Base-by-base conservation (phyloP, 2,888 invertebrate genomes). In the Lepeophtheirus nordmannii region DNA sequence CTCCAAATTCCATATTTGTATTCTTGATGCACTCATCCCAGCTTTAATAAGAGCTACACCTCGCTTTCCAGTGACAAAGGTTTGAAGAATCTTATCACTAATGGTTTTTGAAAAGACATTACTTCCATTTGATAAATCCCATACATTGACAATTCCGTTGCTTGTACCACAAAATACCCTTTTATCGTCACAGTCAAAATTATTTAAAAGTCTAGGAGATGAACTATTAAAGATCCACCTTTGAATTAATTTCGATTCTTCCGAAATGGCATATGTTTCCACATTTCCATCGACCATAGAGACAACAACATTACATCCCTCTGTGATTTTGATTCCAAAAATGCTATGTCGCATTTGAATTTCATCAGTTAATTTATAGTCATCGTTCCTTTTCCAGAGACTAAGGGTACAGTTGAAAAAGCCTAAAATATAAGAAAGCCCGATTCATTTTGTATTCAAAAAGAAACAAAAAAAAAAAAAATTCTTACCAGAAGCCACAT, bases 1-100 rank as follows among this genome's bases (percentile, higher is more conserved):
- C 53, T 46, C 53, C 53, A 46, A 46, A 46, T 46, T 17, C 53
- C 53, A 46, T 46, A 46, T 8, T 46, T 46, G 53, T n/a, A 46
- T 8, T n/a, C 53, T 46, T 14, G 53, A 46, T n/a, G 53, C 53
- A 8, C 53, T 46, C 53, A 46, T 46, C 5, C 17, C 53, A 3
- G 5, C 53, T 17, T 46, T 46, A n/a, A 46, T 2, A 5, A 46
- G 53, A 8, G 53, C 53, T 17, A 46, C 8, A 17, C 53, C 53
- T 46, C 53, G 53, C 53, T 46, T 46, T 14, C n/a, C 14, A 46
- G 53, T 8, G 2, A 46, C 53, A 46, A 46, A 46, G 5, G 53
- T 46, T 46, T 46, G 53, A 46, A 46, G 53, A 46, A 46, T 46
- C 17, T 46, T 46, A 14, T 46, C 17, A 17, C 53, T 46, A 14